Base-by-base conservation (phyloP, 2,797 vertebrate species). In the Caiman crocodilus region DNA sequence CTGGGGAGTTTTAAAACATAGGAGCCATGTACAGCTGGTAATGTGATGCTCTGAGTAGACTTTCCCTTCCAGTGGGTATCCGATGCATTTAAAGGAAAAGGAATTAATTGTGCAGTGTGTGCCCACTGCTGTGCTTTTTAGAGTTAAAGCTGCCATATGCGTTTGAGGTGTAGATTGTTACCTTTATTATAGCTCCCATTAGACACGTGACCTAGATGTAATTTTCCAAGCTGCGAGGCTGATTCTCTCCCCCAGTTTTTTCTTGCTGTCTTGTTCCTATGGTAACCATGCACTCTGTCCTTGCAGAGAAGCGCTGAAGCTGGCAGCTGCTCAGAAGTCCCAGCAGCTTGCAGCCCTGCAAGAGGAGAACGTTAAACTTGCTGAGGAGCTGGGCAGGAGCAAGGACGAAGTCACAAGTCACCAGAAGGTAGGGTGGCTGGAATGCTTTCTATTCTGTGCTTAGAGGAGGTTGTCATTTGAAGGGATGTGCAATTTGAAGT, bases 231-330 rank as follows among this genome's bases (percentile, higher is more conserved):
- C 97, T 90, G 95, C 92, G 97, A 96, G 96, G 96, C 97, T 94
- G 95, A 96, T 96, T 94, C 97, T 97, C 97, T 98, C 98, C 97
- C 97, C 94, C 98, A 30, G 95, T 96, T 97, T 88, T 97, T 96
- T 94, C 95, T 97, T 97, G 97, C 97, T 97, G 97, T 97, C 96
- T 90, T 87, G 98, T 98, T 98, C 97, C 98, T 95, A 97, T 98
- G 98, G 98, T 98, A 98, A 98, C 98, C 82, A 90, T 97, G 97
- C 95, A 91, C 96, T 97, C 92, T 98, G 91, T 98, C 96, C 97
- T 93, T 97, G 80, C 97, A 99, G 99, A 94, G 98, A 99, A 97
- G 98, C 98, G 96, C 98, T 99, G 95, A 99, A 98, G 97, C 98
- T 98, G 98, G 98, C 98, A 95, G 98, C 98, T 35, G 98, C 98